These are phyloP conservation scores for Erebia ligea DNA, from an alignment of 2,888 invertebrate genomes.

Conservation along the genomic window DNA sequence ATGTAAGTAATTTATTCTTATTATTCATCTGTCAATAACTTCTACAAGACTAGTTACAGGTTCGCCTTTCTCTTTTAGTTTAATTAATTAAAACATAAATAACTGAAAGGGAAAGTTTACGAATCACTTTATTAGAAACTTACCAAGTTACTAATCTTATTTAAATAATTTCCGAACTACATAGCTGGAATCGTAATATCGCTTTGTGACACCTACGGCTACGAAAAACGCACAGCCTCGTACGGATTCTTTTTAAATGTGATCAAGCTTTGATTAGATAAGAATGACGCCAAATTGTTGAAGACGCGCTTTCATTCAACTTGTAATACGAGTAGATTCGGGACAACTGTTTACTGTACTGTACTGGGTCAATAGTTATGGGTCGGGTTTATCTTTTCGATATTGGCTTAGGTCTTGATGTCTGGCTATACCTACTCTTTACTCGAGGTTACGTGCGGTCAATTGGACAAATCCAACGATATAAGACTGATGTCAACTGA, in stretches of 20 bases:
- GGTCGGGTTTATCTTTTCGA: too few relatives aligned
- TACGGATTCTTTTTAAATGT: not conserved
- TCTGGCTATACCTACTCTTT: too few relatives aligned
- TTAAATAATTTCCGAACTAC: not conserved
- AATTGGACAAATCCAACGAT: too few relatives aligned
- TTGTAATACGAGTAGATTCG: too few relatives aligned
- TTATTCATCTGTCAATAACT: not conserved
- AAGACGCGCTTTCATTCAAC: too few relatives aligned
- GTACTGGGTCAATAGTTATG: too few relatives aligned
- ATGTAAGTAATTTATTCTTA: not conserved
- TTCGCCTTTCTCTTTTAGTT: slow-evolving; percentile 6
- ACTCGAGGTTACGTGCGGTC: too few relatives aligned
- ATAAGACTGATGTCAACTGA: too few relatives aligned
- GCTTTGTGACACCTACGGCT: not conserved
- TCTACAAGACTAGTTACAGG: not conserved
- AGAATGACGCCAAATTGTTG: too few relatives aligned
- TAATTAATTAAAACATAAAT: slow-evolving; percentile 2
- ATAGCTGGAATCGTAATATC: not conserved
- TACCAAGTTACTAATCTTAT: not conserved
- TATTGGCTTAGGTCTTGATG: too few relatives aligned
- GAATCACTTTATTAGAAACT: slow-evolving; percentile 1
- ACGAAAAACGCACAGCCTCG: not conserved
- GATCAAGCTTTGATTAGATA: not conserved
- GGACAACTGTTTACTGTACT: too few relatives aligned
- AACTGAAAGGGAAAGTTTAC: slow-evolving; percentile 13